Percentiles rank a stretch among this genome's conserved stretches.
Evolutionary conservation across 2,797 vertebrate genomes (phyloP).

Genomic region (Anniella stebbinsi): DNA sequence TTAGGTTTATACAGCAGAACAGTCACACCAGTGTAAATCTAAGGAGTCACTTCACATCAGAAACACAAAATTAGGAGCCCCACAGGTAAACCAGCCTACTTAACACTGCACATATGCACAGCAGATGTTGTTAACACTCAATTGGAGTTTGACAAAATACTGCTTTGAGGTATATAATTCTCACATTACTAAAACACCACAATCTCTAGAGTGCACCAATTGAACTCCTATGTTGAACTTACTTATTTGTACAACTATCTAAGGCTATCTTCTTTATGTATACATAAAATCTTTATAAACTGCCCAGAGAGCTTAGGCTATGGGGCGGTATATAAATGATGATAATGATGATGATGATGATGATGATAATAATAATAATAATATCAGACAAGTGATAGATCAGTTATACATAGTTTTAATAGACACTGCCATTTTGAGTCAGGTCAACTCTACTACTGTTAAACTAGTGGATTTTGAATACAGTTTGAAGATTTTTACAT

Average conservation of each 20-base stretch:
- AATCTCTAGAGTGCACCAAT: background rate
- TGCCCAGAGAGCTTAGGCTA: too few species aligned
- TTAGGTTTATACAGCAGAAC: constrained; percentile 27
- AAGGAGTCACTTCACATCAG: background rate
- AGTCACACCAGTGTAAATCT: background rate
- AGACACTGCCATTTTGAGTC: background rate
- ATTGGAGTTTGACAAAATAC: background rate
- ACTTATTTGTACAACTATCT: background rate
- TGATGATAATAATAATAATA: too few species aligned
- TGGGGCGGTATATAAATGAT: too few species aligned
- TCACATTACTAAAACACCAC: constrained; percentile 1
- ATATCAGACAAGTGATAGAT: background rate
- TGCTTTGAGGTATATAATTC: background rate
- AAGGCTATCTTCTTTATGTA: background rate
- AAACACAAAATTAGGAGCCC: constrained; percentile 9
- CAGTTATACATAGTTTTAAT: background rate
- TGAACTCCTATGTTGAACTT: background rate
- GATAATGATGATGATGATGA: too few species aligned
- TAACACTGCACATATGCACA: background rate
- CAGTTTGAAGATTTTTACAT: background rate
- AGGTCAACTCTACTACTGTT: background rate
- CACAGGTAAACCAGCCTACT: background rate
- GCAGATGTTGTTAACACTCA: background rate
- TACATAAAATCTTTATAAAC: too few species aligned
- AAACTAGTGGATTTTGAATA: background rate